phyloP scores from a whole-genome alignment of 2,797 vertebrate species.

The Taeniopygia guttata region DNA sequence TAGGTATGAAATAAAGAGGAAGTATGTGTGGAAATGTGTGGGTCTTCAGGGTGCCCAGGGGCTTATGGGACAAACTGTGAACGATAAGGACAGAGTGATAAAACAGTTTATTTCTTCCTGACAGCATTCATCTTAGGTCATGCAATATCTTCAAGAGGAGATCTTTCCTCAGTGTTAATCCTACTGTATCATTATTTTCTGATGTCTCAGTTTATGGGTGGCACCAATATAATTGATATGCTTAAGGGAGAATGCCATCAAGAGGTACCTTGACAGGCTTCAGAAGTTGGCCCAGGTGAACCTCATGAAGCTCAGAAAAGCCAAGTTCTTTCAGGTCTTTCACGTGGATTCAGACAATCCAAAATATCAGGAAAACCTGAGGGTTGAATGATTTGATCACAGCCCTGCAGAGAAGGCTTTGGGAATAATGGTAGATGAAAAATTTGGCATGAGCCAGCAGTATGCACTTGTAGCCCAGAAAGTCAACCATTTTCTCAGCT shows the following conservation, averaged over 20 bases:
- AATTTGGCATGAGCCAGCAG: not conserved
- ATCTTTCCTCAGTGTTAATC: not conserved
- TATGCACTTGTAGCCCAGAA: not conserved
- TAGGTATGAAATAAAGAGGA: not conserved
- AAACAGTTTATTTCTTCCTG: not conserved
- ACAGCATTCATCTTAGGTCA: not conserved
- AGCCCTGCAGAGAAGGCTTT: not conserved
- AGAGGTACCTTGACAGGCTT: not conserved
- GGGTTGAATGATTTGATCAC: not conserved
- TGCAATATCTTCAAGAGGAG: not conserved
- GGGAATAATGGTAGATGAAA: not conserved
- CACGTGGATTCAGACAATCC: not conserved
- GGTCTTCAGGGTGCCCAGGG: not conserved
- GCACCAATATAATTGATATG: fast-evolving
- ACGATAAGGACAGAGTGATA: not conserved
- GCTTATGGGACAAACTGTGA: not conserved
- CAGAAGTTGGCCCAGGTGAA: not conserved
- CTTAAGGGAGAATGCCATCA: not conserved
- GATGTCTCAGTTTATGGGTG: not conserved
- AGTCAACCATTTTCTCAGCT: not conserved
- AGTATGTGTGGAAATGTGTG: not conserved
- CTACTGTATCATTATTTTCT: not conserved
- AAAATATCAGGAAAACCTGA: not conserved
- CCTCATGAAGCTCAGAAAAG: not conserved
- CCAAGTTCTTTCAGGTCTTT: not conserved